Percentiles rank a stretch among this genome's conserved stretches.
Evolutionary conservation across 2,113 vertebrate genomes (phyloP).

Genomic region (Pteronura brasiliensis): DNA sequence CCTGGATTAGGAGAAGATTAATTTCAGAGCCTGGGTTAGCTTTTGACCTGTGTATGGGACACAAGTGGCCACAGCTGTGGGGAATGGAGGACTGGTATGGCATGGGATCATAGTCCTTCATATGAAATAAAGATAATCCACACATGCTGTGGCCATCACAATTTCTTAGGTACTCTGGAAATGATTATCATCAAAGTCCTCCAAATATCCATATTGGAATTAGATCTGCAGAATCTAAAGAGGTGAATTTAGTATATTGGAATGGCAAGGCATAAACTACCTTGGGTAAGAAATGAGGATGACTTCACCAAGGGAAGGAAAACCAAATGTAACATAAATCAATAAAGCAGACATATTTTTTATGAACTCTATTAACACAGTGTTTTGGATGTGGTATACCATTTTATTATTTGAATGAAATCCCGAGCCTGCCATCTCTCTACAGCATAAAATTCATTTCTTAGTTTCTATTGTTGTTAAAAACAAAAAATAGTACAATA

Average conservation of each 20-base stretch:
- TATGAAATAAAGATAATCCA: slow-evolving; percentile 3
- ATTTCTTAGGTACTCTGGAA: neutral
- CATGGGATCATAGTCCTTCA: neutral
- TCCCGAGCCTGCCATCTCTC: neutral
- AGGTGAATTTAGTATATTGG: slow-evolving; percentile 41
- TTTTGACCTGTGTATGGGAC: neutral
- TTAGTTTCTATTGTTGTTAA: slow-evolving; percentile 54
- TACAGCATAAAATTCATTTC: neutral
- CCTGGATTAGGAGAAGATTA: neutral
- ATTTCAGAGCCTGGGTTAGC: neutral
- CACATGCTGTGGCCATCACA: slow-evolving; percentile 16
- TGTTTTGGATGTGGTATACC: slow-evolving; percentile 54
- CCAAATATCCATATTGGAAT: slow-evolving; percentile 13
- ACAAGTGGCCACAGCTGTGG: neutral
- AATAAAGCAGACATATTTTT: slow-evolving; percentile 67
- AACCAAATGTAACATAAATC: slow-evolving; percentile 63
- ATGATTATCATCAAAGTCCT: neutral
- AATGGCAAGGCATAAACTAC: neutral
- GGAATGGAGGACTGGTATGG: rapidly evolving
- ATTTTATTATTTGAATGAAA: slow-evolving; percentile 61
- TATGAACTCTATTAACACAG: slow-evolving; percentile 38
- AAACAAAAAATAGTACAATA: slow-evolving; percentile 37
- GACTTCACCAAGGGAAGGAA: slow-evolving; percentile 66
- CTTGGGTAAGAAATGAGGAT: slow-evolving; percentile 53
- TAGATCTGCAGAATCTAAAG: neutral